These are phyloP conservation scores for Phthorimaea operculella DNA, from an alignment of 1,140 invertebrate species.

Conservation along the genomic window DNA sequence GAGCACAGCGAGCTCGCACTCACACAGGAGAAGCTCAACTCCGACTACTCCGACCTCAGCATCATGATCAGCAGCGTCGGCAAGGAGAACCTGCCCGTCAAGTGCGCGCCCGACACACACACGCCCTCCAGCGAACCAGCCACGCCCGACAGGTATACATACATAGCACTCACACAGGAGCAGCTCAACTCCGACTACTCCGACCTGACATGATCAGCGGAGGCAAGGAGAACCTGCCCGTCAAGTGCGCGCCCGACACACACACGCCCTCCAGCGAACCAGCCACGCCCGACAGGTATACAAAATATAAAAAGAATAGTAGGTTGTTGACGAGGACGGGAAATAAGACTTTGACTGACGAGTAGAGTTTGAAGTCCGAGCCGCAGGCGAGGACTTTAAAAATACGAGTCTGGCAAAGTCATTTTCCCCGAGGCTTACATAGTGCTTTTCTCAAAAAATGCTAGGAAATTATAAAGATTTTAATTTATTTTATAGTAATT, in stretches of 20 bases:
- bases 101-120: constrained; percentile 24
- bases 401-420: too few relatives aligned
- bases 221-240: constrained; percentile 36
- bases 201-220: constrained; percentile 44
- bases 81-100: constrained; percentile 42
- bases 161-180: not conserved
- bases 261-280: constrained; percentile 18
- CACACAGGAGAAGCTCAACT: constrained; percentile 39
- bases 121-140: constrained; percentile 23
- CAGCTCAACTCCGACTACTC: constrained; percentile 41
- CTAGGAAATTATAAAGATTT: too few relatives aligned
- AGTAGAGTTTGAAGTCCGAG: too few relatives aligned
- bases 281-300: constrained; percentile 15
- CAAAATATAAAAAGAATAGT: too few relatives aligned
- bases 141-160: constrained; percentile 6
- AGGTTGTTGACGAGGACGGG: too few relatives aligned
- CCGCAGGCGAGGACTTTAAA: too few relatives aligned
- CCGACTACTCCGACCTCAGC: constrained; percentile 44
- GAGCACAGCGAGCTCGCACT: constrained; percentile 64
- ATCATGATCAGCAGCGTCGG: constrained; percentile 46
- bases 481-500: too few relatives aligned
- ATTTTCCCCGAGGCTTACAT: too few relatives aligned
- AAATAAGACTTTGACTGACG: too few relatives aligned
- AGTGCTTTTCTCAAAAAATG: too few relatives aligned
- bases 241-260: constrained; percentile 17